phyloP scores from a whole-genome alignment of 2,888 invertebrate species.

The Synanthedon tipuliformis region DNA sequence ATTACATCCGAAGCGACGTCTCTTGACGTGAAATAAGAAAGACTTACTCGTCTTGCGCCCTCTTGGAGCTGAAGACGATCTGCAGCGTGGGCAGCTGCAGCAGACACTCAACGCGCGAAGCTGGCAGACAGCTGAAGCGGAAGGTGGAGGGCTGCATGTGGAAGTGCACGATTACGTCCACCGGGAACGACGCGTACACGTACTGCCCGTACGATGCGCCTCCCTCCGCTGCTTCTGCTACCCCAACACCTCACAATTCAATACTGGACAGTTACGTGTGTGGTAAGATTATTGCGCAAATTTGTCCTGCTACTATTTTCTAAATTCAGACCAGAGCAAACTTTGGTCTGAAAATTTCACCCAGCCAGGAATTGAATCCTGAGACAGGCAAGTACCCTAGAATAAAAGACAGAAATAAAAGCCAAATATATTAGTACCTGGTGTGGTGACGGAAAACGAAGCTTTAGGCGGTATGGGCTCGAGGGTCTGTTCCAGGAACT shows the following conservation, averaged over 20 bases:
- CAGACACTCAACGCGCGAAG: conserved; percentile 95
- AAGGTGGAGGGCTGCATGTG: conserved; percentile 98
- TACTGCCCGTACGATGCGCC: conserved; percentile 79
- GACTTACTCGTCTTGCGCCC: conserved; percentile 80
- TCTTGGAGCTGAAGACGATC: conserved; percentile 95
- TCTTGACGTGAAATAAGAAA: not conserved
- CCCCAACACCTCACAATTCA: too few species aligned
- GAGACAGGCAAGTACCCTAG: too few species aligned
- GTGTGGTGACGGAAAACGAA: conserved; percentile 46
- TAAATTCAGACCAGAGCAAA: too few species aligned
- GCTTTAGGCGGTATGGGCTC: conserved; percentile 89
- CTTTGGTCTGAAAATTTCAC: too few species aligned
- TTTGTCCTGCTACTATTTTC: too few species aligned
- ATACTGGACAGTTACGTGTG: too few species aligned
- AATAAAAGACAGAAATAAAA: too few species aligned
- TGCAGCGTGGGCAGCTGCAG: conserved; percentile 96
- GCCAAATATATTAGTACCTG: conserved; percentile 22
- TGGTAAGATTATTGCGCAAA: too few species aligned
- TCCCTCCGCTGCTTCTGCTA: conserved; percentile 36
- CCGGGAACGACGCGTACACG: conserved; percentile 94
- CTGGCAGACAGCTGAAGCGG: conserved; percentile 94
- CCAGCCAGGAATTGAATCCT: too few species aligned
- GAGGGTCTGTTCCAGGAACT: conserved; percentile 96
- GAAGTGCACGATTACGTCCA: conserved; percentile 98
- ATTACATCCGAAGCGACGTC: not conserved